A percentile compares a stretch with the other conserved stretches of the same genome.
These are phyloP conservation scores for Lamellibrachia satsuma DNA, from an alignment of 2,888 invertebrate species.

Conservation along the genomic window DNA sequence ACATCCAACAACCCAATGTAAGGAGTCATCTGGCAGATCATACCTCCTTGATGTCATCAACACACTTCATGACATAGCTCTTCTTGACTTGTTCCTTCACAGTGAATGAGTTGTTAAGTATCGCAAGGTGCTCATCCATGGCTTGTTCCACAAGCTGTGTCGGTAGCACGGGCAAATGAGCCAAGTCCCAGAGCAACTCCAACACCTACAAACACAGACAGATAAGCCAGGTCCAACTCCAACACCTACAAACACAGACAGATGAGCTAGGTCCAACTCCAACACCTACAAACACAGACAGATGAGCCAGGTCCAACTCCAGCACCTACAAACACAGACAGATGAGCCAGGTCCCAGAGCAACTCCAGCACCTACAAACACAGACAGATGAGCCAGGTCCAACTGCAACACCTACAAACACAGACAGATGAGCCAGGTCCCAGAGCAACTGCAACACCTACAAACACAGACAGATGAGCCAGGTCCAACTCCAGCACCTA, in stretches of 20 bases:
- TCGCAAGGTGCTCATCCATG: constrained; percentile 66
- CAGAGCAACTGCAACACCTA: too few relatives aligned
- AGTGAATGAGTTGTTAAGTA: constrained; percentile 65
- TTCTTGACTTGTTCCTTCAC: constrained; percentile 66
- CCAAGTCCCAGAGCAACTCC: constrained; percentile 68
- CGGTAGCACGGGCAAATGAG: constrained; percentile 65
- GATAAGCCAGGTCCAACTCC: constrained; percentile 67
- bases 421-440: too few relatives aligned
- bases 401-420: too few relatives aligned
- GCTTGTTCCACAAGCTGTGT: constrained; percentile 66
- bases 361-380: too few relatives aligned
- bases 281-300: neutral
- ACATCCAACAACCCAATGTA: neutral
- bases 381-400: too few relatives aligned
- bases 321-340: too few relatives aligned
- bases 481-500: too few relatives aligned
- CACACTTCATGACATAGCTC: constrained; percentile 67
- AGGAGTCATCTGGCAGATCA: neutral
- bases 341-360: too few relatives aligned
- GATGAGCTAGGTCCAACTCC: neutral
- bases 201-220: constrained; percentile 57
- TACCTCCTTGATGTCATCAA: constrained; percentile 68
- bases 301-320: too few relatives aligned
- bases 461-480: too few relatives aligned
- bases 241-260: constrained; percentile 57